Conservation (phyloP, 2,888 invertebrate species). For the Heliothis peltigera region DNA sequence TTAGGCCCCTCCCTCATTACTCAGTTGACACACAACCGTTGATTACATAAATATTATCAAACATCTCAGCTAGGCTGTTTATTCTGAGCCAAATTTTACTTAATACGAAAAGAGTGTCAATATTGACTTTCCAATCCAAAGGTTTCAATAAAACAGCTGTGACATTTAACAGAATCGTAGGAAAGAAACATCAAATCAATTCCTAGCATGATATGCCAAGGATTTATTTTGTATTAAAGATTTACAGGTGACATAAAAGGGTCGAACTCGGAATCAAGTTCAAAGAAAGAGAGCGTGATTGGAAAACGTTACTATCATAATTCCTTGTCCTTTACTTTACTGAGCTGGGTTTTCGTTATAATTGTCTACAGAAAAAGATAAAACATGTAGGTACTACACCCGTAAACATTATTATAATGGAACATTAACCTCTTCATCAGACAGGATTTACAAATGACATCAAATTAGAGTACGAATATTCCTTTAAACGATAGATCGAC, state of each 20-base stretch:
- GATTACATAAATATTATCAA: no score
- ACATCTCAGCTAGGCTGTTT: no score
- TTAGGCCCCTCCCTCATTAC: no score
- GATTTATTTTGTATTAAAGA: slow-evolving; percentile 33
- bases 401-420: no score
- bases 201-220: slow-evolving; percentile 23
- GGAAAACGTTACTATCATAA: slow-evolving; percentile 35
- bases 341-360: slow-evolving; percentile 13
- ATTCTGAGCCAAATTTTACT: no score
- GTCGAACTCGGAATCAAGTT: slow-evolving; percentile 40
- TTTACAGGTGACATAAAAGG: slow-evolving; percentile 34
- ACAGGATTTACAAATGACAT: no score
- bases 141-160: slow-evolving; percentile 15
- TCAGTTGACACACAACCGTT: no score
- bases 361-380: background rate
- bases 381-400: no score
- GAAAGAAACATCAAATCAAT: slow-evolving; percentile 34
- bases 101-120: no score
- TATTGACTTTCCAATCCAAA: background rate
- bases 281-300: slow-evolving; percentile 33
- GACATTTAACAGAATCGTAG: background rate
- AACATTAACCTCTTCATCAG: no score
- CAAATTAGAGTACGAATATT: no score
- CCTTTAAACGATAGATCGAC: no score
- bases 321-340: slow-evolving; percentile 19